phyloP scores from a whole-genome alignment of 1,140 invertebrate genomes.

The Manduca sexta region DNA sequence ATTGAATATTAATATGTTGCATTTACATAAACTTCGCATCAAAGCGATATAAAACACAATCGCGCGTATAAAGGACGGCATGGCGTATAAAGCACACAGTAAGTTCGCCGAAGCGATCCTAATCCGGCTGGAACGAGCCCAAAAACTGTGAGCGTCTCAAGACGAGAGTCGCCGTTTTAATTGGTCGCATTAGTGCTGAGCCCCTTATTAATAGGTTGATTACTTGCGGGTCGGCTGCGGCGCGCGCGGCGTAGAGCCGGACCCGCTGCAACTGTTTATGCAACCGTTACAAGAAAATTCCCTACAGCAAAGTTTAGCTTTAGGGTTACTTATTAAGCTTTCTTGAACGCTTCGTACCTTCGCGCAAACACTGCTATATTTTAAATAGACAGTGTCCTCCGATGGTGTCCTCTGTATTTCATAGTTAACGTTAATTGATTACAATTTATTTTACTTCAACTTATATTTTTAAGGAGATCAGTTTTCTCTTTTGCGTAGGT shows the following conservation, averaged over 20 bases:
- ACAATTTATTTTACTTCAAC: no score
- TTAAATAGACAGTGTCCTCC: no score
- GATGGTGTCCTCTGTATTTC: no score
- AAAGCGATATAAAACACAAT: constrained; percentile 26
- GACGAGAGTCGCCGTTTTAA: constrained; percentile 63
- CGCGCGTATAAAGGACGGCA: constrained; percentile 15
- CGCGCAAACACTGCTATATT: no score
- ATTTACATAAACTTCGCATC: constrained; percentile 40
- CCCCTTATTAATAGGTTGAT: constrained; percentile 71
- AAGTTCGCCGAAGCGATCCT: constrained; percentile 42
- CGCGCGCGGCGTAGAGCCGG: constrained; percentile 25
- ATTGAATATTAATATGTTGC: constrained; percentile 48
- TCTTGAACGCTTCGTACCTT: no score
- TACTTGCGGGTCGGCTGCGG: constrained; percentile 51
- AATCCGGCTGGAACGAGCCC: constrained; percentile 66
- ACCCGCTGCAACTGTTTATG: constrained; percentile 18
- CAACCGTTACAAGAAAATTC: no score
- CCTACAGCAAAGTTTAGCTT: no score
- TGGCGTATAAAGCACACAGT: constrained; percentile 18
- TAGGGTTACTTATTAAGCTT: no score
- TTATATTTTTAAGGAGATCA: no score
- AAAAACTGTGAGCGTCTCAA: constrained; percentile 70
- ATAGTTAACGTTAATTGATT: no score
- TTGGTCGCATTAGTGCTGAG: constrained; percentile 66
- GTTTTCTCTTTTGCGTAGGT: no score